Evolutionary conservation across 2,113 vertebrate species (phyloP), one percentile per base, ranked within the genome.

Genomic region (Recurvirostra avosetta): DNA sequence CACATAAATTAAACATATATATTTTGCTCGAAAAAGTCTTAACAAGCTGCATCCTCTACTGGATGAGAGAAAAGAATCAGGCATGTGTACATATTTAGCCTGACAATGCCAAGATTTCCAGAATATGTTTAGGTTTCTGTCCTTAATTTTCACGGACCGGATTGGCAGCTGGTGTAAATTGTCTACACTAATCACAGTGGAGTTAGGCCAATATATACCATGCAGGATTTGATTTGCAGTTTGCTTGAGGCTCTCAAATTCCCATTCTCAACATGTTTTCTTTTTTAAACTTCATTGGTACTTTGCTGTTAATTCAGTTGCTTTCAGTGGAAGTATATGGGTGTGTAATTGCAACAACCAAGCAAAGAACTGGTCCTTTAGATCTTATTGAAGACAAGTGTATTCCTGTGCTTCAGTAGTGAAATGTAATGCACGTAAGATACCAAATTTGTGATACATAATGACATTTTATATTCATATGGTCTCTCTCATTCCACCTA

Each of bases 1-100:
- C 94, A 97, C 93, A 75, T 96, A 97, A 97, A 97, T 97, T 86
- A 96, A 96, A 97, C 91, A 95, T 96, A 96, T 96, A 96, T 96
- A 86, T 96, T 90, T 97, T 94, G 75, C 65, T 86, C 86, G 78
- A 90, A 89, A 94, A 88, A 71, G 27, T 81, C 85, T 90, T 96
- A 97, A 97, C 90, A 96, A 95, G 90, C 92, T 94, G 70, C 94
- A 94, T 94, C 94, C 81, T 97, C 88, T 97, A 73, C 85, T 71
- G 90, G 92, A 92, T 4, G 45, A 94, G 94, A 97, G 94, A 96
- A 97, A 96, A 92, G 94, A 93, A 90, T 88, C 94, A 94, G 81
- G 92, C 95, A 89, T 95, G 96, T 97, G 92, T 95, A 95, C 63
- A 95, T 80, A 97, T 97, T 97, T 90, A 95, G 93, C 96, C 92